Evolutionary conservation across 2,797 vertebrate genomes (phyloP), one percentile per base, ranked within the genome.

Genomic region (Oophaga sylvatica): DNA sequence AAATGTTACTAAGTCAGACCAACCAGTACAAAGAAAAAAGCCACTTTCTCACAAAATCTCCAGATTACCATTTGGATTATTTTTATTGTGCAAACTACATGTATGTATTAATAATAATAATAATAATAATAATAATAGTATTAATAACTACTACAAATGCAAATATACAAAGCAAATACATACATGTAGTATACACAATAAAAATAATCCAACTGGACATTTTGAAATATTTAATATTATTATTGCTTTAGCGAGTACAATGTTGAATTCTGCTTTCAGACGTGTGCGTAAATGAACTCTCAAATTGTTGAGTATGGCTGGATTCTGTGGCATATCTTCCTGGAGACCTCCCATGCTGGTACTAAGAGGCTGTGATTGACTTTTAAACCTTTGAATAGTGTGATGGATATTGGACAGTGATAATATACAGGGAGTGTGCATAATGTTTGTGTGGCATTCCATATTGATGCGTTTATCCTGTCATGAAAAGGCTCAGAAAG

Each of bases 401-500:
- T 87, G 85, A 76, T 77, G 59, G 75, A 63, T 77, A 83, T 57
- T 41, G 83, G 86, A 82, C 81, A 76, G 62, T 87, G 68, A 57
- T 83, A 70, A 70, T 79, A 67, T 41, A 67, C 56, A 76, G 71
- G 79, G 80, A 83, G 71, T 19, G 22, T 83, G n/a, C 71, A 79
- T 77, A 57, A 22, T 53, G 48, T 78, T 83, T 87, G 81, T 87
- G 80, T 87, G 86, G 70, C 80, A 76, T 87, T 56, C 71, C 80
- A 87, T 83, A 83, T 68, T 87, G 86, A 87, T 87, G 80, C 65
- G 73, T 87, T 87, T 87, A 83, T 87, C 73, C 86, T 87, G 80
- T 87, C 81, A 83, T 82, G 80, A 83, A 73, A 83, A 68, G 57
- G 15, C 80, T 65, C 73, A 83, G 71, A 79, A 60, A 67, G 80